These are phyloP conservation scores for Jacana jacana DNA, from an alignment of 2,113 vertebrate species.

Conservation along the genomic window DNA sequence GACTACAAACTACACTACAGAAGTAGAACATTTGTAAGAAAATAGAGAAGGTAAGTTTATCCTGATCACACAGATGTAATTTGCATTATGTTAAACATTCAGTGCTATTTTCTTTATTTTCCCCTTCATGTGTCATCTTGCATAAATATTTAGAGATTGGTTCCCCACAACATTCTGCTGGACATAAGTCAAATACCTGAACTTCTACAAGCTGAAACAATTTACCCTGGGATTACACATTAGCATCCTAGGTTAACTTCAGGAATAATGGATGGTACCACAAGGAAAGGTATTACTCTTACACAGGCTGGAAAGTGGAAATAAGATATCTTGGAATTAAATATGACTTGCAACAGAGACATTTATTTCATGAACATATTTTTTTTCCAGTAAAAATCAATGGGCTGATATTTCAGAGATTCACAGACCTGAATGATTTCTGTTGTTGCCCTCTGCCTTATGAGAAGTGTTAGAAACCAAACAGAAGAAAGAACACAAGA, in stretches of 20 bases:
- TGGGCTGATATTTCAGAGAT: not conserved
- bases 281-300: not conserved
- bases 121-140: not conserved
- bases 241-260: not conserved
- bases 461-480: not conserved
- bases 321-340: not conserved
- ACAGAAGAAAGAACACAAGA: not conserved
- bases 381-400: not conserved
- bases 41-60: not conserved
- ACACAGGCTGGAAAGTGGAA: not conserved
- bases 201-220: not conserved
- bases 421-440: not conserved
- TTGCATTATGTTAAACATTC: not conserved
- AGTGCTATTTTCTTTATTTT: not conserved
- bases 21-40: not conserved
- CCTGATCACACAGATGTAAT: not conserved
- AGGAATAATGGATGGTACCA: not conserved
- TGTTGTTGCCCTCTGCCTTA: not conserved
- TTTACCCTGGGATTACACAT: not conserved
- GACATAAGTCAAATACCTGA: not conserved
- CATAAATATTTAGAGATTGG: not conserved
- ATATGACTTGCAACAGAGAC: not conserved
- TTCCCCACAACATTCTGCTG: not conserved
- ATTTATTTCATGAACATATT: not conserved
- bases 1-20: not conserved